phyloP scores from a whole-genome alignment of 2,797 vertebrate genomes.

The Eulemur coronatus region DNA sequence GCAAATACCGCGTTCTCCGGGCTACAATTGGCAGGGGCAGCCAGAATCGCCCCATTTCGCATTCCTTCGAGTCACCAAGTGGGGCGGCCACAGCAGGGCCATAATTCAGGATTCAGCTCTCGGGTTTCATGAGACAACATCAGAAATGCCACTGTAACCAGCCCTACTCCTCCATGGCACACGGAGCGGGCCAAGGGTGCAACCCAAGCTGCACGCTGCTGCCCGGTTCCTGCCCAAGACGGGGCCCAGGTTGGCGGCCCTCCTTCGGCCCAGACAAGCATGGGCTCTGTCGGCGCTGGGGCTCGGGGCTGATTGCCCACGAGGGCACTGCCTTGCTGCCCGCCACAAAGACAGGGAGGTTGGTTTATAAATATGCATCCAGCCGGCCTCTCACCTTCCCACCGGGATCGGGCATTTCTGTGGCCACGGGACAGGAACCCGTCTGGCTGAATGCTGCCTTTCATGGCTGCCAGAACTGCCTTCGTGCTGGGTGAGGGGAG shows the following conservation, averaged over 20 bases:
- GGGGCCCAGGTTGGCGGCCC: conserved; percentile 88
- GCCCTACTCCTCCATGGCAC: conserved; percentile 84
- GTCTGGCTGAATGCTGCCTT: conserved; percentile 77
- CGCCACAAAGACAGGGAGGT: conserved; percentile 88
- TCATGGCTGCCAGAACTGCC: conserved; percentile 69
- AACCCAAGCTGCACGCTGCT: conserved; percentile 87
- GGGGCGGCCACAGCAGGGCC: conserved; percentile 74
- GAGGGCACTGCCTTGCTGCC: conserved; percentile 83
- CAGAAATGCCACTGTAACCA: conserved; percentile 83
- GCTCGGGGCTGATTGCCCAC: conserved; percentile 89
- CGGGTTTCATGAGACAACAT: conserved; percentile 84
- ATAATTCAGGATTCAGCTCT: conserved; percentile 86
- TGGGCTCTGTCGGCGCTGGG: conserved; percentile 89
- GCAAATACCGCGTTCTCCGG: conserved; percentile 75
- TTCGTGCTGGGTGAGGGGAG: conserved; percentile 62
- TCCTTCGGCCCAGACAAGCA: conserved; percentile 89
- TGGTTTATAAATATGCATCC: conserved; percentile 92
- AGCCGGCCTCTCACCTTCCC: conserved; percentile 88
- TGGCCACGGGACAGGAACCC: conserved; percentile 83
- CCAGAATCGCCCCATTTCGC: conserved; percentile 78
- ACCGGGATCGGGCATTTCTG: conserved; percentile 88
- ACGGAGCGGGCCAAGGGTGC: conserved; percentile 88
- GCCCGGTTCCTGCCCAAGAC: conserved; percentile 88
- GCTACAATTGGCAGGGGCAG: conserved; percentile 75
- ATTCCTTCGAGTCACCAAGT: conserved; percentile 81